Evolutionary conservation across 2,113 vertebrate species (phyloP).

Genomic region (Phainopepla nitens): DNA sequence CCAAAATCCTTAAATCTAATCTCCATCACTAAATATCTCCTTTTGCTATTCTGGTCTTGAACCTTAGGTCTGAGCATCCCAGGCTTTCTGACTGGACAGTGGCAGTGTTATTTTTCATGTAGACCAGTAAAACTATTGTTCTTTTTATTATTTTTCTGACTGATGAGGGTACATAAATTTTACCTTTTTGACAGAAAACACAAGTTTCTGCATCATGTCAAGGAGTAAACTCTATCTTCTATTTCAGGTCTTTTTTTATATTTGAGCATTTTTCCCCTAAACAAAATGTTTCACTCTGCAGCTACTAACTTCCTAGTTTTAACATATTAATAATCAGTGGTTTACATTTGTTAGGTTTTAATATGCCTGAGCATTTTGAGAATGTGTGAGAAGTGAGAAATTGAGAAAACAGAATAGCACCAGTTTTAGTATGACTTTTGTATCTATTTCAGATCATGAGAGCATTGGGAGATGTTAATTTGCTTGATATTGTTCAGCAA

Average conservation of each 20-base stretch:
- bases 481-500: background rate
- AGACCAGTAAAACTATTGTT: background rate
- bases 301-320: background rate
- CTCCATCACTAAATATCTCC: background rate
- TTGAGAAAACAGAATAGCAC: background rate
- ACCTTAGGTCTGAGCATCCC: background rate
- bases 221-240: background rate
- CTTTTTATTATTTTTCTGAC: background rate
- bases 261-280: background rate
- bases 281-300: background rate
- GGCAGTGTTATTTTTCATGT: background rate
- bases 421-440: background rate
- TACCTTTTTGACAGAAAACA: background rate
- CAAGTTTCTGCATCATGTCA: background rate
- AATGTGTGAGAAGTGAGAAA: background rate
- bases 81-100: background rate
- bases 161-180: background rate
- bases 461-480: background rate
- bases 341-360: background rate
- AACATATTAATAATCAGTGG: background rate
- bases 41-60: background rate
- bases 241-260: background rate
- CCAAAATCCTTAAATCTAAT: background rate
- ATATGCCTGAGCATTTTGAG: background rate
- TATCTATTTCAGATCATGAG: background rate